A percentile compares a stretch with the other conserved stretches of the same genome.
These are phyloP conservation scores for Nebria ingens DNA, from an alignment of 1,140 invertebrate genomes.

Conservation along the genomic window DNA sequence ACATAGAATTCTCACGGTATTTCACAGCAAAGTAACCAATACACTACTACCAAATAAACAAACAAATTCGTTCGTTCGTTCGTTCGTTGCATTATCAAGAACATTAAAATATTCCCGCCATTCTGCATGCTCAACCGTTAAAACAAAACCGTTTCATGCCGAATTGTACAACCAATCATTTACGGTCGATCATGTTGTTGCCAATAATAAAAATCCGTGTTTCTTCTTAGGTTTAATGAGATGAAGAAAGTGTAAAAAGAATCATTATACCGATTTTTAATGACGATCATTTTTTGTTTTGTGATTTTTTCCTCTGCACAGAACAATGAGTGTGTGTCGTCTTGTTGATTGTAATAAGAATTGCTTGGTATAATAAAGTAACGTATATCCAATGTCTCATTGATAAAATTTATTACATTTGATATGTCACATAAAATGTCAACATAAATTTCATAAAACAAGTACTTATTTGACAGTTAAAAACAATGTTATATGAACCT, in stretches of 20 bases:
- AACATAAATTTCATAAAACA: conserved; percentile 4
- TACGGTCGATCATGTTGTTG: no score
- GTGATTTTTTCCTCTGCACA: no score
- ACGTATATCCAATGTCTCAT: background rate
- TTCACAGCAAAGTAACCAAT: no score
- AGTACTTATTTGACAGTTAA: background rate
- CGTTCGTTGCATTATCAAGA: background rate
- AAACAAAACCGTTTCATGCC: background rate
- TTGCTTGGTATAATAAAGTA: background rate
- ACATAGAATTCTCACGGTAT: conserved; percentile 1
- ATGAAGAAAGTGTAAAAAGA: background rate
- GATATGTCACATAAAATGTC: conserved; percentile 2
- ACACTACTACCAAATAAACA: no score
- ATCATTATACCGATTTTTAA: no score
- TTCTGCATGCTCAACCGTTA: background rate
- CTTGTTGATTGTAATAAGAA: background rate
- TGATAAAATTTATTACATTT: conserved; percentile 5
- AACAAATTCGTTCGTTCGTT: background rate
- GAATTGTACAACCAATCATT: no score
- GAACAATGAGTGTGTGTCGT: no score
- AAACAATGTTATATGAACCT: background rate
- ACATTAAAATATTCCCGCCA: no score
- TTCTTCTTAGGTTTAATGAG: no score
- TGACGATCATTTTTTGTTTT: no score
- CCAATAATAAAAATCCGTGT: no score